Percentiles rank a stretch among this genome's conserved stretches.
These are phyloP conservation scores for Drosophila arawakana DNA, from an alignment of 1,140 invertebrate genomes.

Conservation along the genomic window DNA sequence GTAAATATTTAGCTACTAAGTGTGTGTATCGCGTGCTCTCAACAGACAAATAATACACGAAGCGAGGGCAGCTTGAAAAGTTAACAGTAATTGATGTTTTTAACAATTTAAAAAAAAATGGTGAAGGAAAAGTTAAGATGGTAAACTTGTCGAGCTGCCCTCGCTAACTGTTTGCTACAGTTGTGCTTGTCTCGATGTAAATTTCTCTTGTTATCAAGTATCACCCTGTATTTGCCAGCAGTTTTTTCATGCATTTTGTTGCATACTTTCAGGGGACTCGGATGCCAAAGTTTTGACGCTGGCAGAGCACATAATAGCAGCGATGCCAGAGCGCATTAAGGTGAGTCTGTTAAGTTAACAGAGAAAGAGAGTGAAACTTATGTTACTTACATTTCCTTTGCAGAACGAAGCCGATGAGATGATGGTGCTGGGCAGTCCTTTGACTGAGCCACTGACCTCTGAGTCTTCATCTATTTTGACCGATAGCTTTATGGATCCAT, in stretches of 20 bases:
- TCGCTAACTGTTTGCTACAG: conserved; percentile 17
- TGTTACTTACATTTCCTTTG: neutral
- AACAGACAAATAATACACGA: neutral
- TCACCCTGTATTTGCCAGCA: neutral
- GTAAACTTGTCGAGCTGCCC: conserved; percentile 20
- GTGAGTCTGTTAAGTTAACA: conserved; percentile 84
- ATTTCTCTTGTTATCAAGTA: conserved; percentile 26
- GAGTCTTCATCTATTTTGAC: conserved; percentile 84
- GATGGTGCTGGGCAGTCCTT: conserved; percentile 85
- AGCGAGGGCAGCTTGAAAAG: conserved; percentile 17
- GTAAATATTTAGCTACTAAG: conserved; percentile 25
- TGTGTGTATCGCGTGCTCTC: conserved; percentile 2
- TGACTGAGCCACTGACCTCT: conserved; percentile 77
- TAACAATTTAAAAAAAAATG: no score
- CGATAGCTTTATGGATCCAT: conserved; percentile 88
- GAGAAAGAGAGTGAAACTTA: no score
- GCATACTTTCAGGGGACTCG: conserved; percentile 92
- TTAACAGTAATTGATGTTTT: neutral
- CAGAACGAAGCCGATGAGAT: conserved; percentile 84
- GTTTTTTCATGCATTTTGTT: conserved; percentile 19
- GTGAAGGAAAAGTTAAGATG: no score
- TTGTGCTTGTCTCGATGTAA: conserved; percentile 70
- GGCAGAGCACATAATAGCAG: conserved; percentile 98
- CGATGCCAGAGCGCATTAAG: conserved; percentile 98
- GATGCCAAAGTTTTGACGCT: conserved; percentile 96